Base-by-base conservation (phyloP, 2,888 invertebrate genomes). In the Seira ritae region DNA sequence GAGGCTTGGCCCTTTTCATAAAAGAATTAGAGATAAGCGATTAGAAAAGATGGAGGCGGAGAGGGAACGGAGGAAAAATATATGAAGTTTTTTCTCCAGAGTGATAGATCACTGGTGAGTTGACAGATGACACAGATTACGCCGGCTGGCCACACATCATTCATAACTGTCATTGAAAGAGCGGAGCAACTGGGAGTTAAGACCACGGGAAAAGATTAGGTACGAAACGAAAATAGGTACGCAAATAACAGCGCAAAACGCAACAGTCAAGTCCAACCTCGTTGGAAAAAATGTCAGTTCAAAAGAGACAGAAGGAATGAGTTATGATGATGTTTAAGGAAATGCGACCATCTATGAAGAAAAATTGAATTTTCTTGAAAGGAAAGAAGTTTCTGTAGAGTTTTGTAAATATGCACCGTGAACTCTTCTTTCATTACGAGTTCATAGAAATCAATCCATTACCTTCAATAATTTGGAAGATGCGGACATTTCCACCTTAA, bases 81-180 rank as follows among this genome's bases (percentile, higher is more conserved):
- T 31, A n/a, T n/a, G n/a, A n/a, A n/a, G n/a, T n/a, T n/a, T n/a
- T 42, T 42, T n/a, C 12, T 55, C 15, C 15, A 55, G 17, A 17
- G 55, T 55, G 55, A 55, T 55, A 55, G 55, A 55, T 55, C n/a
- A 55, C 17, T 8, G 55, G 55, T 15, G 55, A 55, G 55, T 12
- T 55, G 55, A 55, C 55, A 55, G 55, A 55, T 55, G 55, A 55
- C 55, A 55, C 55, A 55, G 55, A 55, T 55, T 55, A 55, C 55
- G 55, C 55, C 55, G 55, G 55, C 55, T 55, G 55, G 55, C 55
- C 74, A n/a, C 66, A 66, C 66, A 74, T 67, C 74, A 74, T 74
- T 46, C 42, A 74, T 74, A 74, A 66, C 74, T 74, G 74, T 74
- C 74, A 74, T 12, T 3, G 55, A n/a, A 55, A 8, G 31, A 31